Evolutionary conservation across 1,140 invertebrate species (phyloP), one percentile per base, ranked within the genome.

Genomic region (Sycophila sp.): DNA sequence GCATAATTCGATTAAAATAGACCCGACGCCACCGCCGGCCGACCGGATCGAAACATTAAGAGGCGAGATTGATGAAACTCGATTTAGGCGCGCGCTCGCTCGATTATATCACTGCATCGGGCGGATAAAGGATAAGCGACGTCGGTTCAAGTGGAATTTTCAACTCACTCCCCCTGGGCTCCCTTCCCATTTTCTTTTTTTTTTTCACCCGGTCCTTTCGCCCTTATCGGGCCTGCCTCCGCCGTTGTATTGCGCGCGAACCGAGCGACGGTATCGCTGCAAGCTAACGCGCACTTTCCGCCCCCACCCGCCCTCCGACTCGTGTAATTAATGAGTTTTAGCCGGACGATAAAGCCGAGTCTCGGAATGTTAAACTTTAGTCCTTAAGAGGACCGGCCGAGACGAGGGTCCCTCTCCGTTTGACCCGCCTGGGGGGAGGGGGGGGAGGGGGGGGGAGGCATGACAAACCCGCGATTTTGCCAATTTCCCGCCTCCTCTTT

Each of bases 241-340:
- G 7, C 3, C 11, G 15, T 2, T 60, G 24, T 30, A 60, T 63
- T 49, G n/a, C 22, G 3, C 28, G 2, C 42, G 45, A 45, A 19
- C 40, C 34, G 32, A 59, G 24, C 55, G 15, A 47, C 15, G 19
- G 8, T 34, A 56, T 34, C 49, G 51, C 15, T 30, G 40, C 45
- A 40, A 53, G 34, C 34, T 30, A 24, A 40, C n/a, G 38, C 51
- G 7, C 30, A 26, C 26, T 51, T 36, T n/a, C 26, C 17, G 19
- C 36, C 63, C 38, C 56, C 2, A 6, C 38, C n/a, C 38, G 19
- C 6, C 19, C n/a, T n/a, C n/a, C n/a, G n/a, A n/a, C n/a, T 40
- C 26, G 38, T 26, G 55, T 78, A 79, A 79, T 79, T 79, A 79
- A 79, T 77, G 76, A 77, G 36, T 58, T 67, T 47, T 45, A 56